A percentile compares a stretch with the other conserved stretches of the same genome.
Conservation (phyloP, 2,797 vertebrate species). For the Salarias fasciatus region DNA sequence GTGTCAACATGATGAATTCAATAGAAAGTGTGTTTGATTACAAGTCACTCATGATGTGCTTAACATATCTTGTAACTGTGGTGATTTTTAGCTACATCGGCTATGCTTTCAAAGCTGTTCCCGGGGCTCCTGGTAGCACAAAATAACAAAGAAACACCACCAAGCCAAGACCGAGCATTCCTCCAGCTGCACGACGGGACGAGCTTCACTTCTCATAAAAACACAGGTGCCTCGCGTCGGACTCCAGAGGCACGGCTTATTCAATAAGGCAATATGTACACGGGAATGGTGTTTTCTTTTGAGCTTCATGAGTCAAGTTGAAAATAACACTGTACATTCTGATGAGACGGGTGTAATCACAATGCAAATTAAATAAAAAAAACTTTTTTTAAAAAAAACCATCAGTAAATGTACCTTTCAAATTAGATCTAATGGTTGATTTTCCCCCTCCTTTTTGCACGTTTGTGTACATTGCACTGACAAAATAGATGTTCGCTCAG, state of each 20-base stretch:
- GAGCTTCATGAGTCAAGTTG: conserved; percentile 51
- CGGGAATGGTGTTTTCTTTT: conserved; percentile 35
- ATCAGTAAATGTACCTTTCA: conserved; percentile 30
- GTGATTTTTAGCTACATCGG: conserved; percentile 44
- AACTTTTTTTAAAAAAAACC: conserved; percentile 28
- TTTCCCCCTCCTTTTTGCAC: conserved; percentile 1
- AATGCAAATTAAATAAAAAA: conserved; percentile 8
- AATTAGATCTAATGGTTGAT: conserved; percentile 30
- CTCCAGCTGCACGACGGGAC: conserved; percentile 37
- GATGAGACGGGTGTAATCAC: conserved; percentile 34
- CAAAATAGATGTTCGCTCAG: conserved; percentile 7
- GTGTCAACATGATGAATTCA: conserved; percentile 31
- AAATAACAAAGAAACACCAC: conserved; percentile 25
- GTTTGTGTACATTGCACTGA: conserved; percentile 2
- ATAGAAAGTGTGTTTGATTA: conserved; percentile 34
- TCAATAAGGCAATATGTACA: conserved; percentile 75
- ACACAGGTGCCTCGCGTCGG: conserved; percentile 47
- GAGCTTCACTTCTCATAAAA: conserved; percentile 43
- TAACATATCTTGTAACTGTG: conserved; percentile 27
- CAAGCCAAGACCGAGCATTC: conserved; percentile 30
- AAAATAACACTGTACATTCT: conserved; percentile 59
- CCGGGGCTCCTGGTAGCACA: conserved; percentile 37
- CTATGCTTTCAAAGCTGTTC: conserved; percentile 39
- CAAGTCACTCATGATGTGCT: conserved; percentile 40
- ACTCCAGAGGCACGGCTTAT: conserved; percentile 68